Conservation (phyloP, 2,113 vertebrate genomes). For the Orthonyx spaldingii region DNA sequence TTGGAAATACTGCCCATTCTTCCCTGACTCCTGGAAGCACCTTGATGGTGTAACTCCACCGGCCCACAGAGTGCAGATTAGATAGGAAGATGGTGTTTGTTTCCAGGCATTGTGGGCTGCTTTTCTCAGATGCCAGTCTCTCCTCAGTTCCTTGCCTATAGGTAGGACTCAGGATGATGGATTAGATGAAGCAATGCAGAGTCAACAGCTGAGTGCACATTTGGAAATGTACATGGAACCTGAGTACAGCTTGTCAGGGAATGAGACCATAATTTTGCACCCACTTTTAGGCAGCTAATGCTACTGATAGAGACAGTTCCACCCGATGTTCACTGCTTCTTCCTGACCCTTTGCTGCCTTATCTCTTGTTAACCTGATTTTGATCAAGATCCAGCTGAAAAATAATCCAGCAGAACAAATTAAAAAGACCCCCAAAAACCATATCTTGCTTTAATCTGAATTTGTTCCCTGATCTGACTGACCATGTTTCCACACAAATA, state of each 20-base stretch:
- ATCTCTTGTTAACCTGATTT: neutral
- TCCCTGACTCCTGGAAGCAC: neutral
- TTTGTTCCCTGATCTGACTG: neutral
- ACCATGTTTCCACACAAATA: neutral
- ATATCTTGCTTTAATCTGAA: neutral
- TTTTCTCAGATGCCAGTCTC: neutral
- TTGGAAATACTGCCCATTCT: neutral
- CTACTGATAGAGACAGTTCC: neutral
- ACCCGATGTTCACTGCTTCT: neutral
- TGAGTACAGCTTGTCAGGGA: neutral
- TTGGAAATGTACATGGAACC: neutral
- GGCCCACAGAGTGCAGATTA: neutral
- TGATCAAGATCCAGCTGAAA: neutral
- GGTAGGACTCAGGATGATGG: neutral
- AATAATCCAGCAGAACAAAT: neutral
- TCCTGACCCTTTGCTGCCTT: neutral
- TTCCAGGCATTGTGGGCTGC: neutral
- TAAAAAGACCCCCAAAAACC: rapidly evolving
- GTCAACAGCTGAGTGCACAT: neutral
- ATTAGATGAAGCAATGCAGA: neutral
- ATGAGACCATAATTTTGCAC: neutral
- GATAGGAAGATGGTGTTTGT: neutral
- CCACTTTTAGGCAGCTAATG: neutral
- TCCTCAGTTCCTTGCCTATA: neutral
- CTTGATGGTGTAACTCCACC: neutral